phyloP scores from a whole-genome alignment of 2,113 vertebrate species.

The Saccopteryx bilineata region DNA sequence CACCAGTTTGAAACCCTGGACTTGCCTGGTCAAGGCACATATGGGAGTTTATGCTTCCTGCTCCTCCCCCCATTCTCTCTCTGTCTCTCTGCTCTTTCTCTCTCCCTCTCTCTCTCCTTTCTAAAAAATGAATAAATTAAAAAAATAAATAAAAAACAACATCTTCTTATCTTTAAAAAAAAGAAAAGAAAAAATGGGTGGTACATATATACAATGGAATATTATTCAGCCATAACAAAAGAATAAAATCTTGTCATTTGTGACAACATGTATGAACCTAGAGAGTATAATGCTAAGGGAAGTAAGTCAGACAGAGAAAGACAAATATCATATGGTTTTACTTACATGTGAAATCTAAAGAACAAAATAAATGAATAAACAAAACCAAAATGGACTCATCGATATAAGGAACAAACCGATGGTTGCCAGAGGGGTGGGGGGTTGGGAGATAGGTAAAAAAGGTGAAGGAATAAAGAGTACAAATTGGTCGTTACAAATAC shows the following conservation, averaged over 20 bases:
- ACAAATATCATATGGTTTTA: not conserved
- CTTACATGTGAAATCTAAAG: not conserved
- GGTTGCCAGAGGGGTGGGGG: not conserved
- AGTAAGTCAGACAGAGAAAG: not conserved
- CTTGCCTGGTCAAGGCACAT: no score
- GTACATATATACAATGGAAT: not conserved
- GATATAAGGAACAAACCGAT: not conserved
- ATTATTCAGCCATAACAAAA: not conserved
- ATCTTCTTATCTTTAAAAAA: no score
- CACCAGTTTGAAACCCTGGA: no score
- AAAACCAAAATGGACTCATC: not conserved
- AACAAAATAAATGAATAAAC: not conserved
- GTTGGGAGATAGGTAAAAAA: not conserved
- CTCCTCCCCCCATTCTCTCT: no score
- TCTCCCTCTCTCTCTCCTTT: no score
- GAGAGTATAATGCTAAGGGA: not conserved
- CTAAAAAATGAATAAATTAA: no score
- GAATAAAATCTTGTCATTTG: not conserved
- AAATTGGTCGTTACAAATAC: no score
- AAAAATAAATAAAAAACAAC: no score
- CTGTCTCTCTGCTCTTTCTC: no score
- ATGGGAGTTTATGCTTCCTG: no score
- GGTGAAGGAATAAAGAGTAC: not conserved
- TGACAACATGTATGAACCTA: not conserved
- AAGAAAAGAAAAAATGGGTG: no score